Conservation (phyloP, 2,888 invertebrate genomes). For the Morpho deidamia region DNA sequence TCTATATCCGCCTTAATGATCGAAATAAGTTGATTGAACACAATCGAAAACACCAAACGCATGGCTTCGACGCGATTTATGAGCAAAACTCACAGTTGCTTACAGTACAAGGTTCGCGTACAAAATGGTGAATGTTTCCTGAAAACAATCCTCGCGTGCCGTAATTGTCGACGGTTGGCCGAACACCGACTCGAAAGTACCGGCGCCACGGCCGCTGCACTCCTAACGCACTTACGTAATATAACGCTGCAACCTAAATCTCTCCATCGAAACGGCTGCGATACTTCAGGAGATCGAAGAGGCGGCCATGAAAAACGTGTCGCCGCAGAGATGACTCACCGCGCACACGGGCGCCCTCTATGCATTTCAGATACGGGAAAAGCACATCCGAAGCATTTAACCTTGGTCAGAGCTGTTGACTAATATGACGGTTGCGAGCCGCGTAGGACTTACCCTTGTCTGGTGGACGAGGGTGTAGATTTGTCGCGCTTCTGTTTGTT, state of each 20-base stretch:
- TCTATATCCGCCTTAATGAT: constrained; percentile 35
- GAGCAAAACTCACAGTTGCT: constrained; percentile 31
- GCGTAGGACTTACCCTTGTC: constrained; percentile 60
- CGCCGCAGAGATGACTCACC: constrained; percentile 74
- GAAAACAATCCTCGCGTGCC: constrained; percentile 67
- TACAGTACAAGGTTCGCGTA: constrained; percentile 48
- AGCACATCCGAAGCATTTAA: constrained; percentile 44
- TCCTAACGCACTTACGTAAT: constrained; percentile 67
- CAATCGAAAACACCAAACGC: constrained; percentile 35
- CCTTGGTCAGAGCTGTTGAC: constrained; percentile 45
- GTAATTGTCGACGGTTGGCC: constrained; percentile 61
- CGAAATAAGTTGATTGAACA: constrained; percentile 31
- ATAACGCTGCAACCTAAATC: constrained; percentile 60
- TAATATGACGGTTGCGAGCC: constrained; percentile 30
- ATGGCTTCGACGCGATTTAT: constrained; percentile 31
- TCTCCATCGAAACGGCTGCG: constrained; percentile 40
- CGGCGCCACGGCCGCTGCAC: constrained; percentile 60
- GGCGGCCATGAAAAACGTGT: constrained; percentile 70
- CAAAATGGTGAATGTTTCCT: constrained; percentile 75
- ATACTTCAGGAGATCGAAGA: constrained; percentile 54
- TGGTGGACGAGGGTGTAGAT: constrained; percentile 40
- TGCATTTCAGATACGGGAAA: constrained; percentile 43
- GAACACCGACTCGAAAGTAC: constrained; percentile 60
- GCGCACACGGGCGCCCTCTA: constrained; percentile 56
- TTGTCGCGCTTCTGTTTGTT: constrained; percentile 43